These are phyloP conservation scores for Adelges cooleyi DNA, from an alignment of 1,140 invertebrate genomes.

Conservation along the genomic window DNA sequence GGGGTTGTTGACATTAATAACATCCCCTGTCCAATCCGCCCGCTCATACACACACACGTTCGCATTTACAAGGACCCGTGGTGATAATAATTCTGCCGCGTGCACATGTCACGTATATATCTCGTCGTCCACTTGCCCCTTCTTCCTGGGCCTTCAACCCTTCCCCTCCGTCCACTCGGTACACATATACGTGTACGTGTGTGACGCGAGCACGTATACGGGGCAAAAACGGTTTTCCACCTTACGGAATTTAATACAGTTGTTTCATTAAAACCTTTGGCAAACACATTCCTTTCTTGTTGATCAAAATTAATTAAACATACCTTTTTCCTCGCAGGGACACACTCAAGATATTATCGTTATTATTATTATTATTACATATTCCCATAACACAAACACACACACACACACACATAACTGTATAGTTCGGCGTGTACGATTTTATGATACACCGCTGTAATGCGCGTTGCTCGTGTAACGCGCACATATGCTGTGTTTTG, in stretches of 20 bases:
- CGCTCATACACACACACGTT: not conserved
- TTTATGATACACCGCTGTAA: not conserved
- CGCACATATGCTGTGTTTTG: not conserved
- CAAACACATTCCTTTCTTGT: conserved; percentile 29
- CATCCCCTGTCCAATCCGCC: conserved; percentile 1
- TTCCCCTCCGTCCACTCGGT: too few relatives aligned
- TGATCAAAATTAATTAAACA: conserved; percentile 29
- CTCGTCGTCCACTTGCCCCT: not conserved
- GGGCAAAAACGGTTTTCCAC: conserved; percentile 26
- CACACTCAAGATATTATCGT: conserved; percentile 23
- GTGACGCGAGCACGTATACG: not conserved
- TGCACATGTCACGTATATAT: conserved; percentile 18
- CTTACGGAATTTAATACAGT: conserved; percentile 28
- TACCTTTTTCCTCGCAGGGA: conserved; percentile 14
- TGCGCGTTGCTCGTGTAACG: not conserved
- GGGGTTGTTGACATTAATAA: conserved; percentile 28
- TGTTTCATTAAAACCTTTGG: conserved; percentile 29
- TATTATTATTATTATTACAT: conserved; percentile 13
- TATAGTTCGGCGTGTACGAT: not conserved
- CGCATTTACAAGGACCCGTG: not conserved
- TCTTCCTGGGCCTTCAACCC: too few relatives aligned
- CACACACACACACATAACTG: not conserved
- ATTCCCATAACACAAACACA: not conserved
- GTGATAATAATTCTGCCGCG: conserved; percentile 16
- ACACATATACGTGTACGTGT: not conserved